phyloP scores from a whole-genome alignment of 2,888 invertebrate species.

The Zonitis immaculata region DNA sequence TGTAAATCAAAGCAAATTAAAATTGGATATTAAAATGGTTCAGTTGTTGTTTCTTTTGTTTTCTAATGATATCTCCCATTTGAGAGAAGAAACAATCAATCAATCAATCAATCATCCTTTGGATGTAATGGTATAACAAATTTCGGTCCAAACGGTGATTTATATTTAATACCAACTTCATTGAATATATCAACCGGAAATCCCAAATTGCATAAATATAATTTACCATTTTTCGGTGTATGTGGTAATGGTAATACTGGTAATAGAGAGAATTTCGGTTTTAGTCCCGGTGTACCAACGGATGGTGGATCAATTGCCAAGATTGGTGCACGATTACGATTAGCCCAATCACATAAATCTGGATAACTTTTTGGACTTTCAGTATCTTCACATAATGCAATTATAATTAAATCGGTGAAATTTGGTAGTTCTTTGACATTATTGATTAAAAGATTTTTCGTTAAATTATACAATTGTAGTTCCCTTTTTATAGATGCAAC shows the following conservation, averaged over 20 bases:
- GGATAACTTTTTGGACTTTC: constrained; percentile 48
- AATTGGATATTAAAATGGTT: background rate
- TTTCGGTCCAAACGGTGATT: constrained; percentile 80
- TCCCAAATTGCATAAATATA: constrained; percentile 82
- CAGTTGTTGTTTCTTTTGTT: background rate
- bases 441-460: constrained; percentile 56
- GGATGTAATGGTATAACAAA: constrained; percentile 71
- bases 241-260: constrained; percentile 67
- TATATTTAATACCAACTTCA: constrained; percentile 72
- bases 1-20: background rate
- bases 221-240: constrained; percentile 61
- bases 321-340: constrained; percentile 65
- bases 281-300: constrained; percentile 58
- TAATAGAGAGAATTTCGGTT: constrained; percentile 64
- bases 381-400: constrained; percentile 53
- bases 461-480: constrained; percentile 62
- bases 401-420: constrained; percentile 54
- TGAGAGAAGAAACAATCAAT: no score
- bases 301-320: constrained; percentile 73
- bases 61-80: no score
- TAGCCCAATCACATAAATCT: constrained; percentile 63
- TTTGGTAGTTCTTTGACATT: constrained; percentile 51
- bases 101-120: constrained; percentile 28
- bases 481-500: constrained; percentile 56
- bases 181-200: constrained; percentile 73